Evolutionary conservation across 2,113 vertebrate genomes (phyloP), one percentile per base, ranked within the genome.

Genomic region (Phalacrocorax brasilianus): DNA sequence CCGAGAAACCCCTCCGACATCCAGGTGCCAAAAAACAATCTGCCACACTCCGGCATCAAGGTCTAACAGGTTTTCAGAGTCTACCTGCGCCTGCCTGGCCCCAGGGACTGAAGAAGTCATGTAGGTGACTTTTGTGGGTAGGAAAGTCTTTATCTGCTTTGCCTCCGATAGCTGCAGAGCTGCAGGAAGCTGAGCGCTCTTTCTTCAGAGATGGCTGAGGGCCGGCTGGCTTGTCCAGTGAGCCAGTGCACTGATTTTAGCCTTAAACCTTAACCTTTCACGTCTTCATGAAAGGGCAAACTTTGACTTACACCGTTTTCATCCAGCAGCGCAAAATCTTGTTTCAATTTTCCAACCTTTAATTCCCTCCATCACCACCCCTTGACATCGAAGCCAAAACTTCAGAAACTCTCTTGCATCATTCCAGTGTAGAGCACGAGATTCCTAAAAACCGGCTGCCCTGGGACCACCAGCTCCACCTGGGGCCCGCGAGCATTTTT

Each of bases 341-440:
- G 7, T 3, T n/a, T 24, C 66, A 53, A 24, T 76, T 79, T 70
- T 50, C 65, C 5, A 6, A 32, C 30, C 24, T 76, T 63, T 32
- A 13, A 45, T 58, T 66, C 53, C 24, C 15, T 63, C 44, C 47
- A 11, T 10, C 2, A 0, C 32, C 9, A 8, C n/a, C 5, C 24
- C 17, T n/a, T 3, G 47, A 40, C 24, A 19, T 20, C 0, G 1
- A 89, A 80, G 22, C 45, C 45, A 38, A 79, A 85, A 15, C 63
- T 80, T 56, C 49, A 94, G 20, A 11, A 70, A 10, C 26, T 58
- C 30, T 53, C 50, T 19, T 30, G 72, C 28, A 38, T 19, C 47
- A 2, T 14, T 27, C 26, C 32, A 42, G 35, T 1, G 45, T 4
- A 70, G 35, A 74, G 50, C 77, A 27, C 0, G 2, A 58, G 22